Base-by-base conservation (phyloP, 2,113 vertebrate genomes). In the Nettapus auritus region DNA sequence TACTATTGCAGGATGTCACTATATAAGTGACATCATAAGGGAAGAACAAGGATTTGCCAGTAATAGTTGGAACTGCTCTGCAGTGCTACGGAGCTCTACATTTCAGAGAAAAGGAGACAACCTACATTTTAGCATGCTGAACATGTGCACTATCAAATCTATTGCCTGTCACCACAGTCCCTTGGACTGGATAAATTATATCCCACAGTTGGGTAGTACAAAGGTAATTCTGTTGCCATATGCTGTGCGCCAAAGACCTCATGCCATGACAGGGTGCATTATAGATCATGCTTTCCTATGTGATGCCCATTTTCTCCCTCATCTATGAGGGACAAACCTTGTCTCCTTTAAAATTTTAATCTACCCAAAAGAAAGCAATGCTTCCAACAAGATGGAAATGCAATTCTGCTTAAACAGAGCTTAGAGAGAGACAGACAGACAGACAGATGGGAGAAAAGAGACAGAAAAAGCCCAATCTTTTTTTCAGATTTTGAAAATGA, bases 151-250 rank as follows among this genome's bases (percentile, higher is more conserved):
- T 53, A 86, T 76, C 93, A 75, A 96, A 97, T 95, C 86, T 95
- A 98, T 89, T 95, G 94, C 90, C 92, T 96, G 88, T 91, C 96
- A 95, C 63, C 78, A 60, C 17, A 94, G 87, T 84, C 90, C 85
- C 88, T 92, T 11, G 86, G 93, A 96, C 87, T 91, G 88, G 86
- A 96, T 96, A 79, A 98, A 97, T 98, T 97, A 97, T 92, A 92
- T 89, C 71, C 92, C 96, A 96, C 97, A 92, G 91, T 93, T 96
- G 93, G 94, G 89, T 59, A 94, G 90, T 95, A 96, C 90, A 96
- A 96, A 97, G 92, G 95, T 96, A 98, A 97, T 97, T 98, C 94
- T 97, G 89, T 96, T 96, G 91, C 96, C 94, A 95, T 97, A 97
- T 97, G 96, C 96, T 97, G 96, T 96, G 92, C 92, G 91, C 94